These are phyloP conservation scores for Ptyas mucosa DNA, from an alignment of 2,113 vertebrate species.

Conservation along the genomic window DNA sequence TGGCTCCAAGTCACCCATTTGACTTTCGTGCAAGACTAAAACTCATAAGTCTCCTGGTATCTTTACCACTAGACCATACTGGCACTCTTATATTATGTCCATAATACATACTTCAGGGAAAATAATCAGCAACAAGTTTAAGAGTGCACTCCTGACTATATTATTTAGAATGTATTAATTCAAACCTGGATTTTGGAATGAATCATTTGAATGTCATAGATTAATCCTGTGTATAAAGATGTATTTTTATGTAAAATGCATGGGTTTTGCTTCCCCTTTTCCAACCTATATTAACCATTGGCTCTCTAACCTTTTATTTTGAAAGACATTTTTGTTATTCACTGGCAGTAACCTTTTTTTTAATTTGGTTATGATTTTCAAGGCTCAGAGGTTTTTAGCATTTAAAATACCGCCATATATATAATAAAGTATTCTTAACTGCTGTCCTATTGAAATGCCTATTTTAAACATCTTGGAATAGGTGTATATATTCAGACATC, in stretches of 20 bases:
- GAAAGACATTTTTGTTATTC: neutral
- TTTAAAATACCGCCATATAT: neutral
- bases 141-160: neutral
- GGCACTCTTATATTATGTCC: neutral
- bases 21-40: neutral
- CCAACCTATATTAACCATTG: neutral
- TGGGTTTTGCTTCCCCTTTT: neutral
- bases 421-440: neutral
- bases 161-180: neutral
- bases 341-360: neutral
- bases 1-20: neutral
- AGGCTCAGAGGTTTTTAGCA: neutral
- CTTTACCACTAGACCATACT: neutral
- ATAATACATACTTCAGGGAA: neutral
- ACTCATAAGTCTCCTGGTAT: neutral
- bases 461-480: neutral
- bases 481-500: neutral
- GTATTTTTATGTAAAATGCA: neutral
- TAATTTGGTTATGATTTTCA: neutral
- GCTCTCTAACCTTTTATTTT: neutral
- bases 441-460: neutral
- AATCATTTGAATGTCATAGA: neutral
- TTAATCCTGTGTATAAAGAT: neutral
- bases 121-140: neutral
- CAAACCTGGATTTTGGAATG: neutral